Base-by-base conservation (phyloP, 2,797 vertebrate species). In the Basileuterus tristriatus region DNA sequence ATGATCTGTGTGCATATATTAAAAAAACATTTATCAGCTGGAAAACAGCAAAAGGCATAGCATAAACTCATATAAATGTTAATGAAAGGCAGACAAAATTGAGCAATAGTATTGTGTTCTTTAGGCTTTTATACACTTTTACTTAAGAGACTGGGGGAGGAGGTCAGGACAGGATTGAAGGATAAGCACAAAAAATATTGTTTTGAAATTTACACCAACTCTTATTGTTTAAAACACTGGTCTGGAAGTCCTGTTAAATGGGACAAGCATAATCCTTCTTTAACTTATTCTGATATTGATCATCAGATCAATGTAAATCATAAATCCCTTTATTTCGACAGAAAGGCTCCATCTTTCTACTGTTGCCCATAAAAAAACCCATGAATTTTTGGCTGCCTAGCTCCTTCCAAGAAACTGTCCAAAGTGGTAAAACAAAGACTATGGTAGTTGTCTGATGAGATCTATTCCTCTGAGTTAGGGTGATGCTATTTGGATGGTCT, bases 1-100 rank as follows among this genome's bases (percentile, higher is more conserved):
- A 70, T 94, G 52, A 89, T 92, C 80, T 91, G 84, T 44, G 72
- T 21, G 7, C 69, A 75, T 55, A 88, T 94, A 93, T 89, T 93
- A 79, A 93, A 97, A 94, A 87, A 71, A 94, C 93, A 94, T 92
- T 94, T 75, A 96, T 76, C 82, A 93, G 88, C 83, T 94, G 91
- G 78, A 86, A 81, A 95, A 92, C 59, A 41, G 65, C 49, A 80
- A 77, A 95, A 94, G 60, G 46, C 89, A 39, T 87, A 43, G 90
- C 87, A 96, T 72, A 90, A 84, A 81, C 76, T 83, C 70, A 46
- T 62, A 93, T 55, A 91, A 91, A 87, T 71, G 79, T 90, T 95
- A 95, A 96, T 92, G 72, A 93, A 87, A 95, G 72, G 64, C 94
- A 92, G 92, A 83, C 64, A 92, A 83, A 94, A 74, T 65, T 63